These are phyloP conservation scores for Forficula auricularia DNA, from an alignment of 1,140 invertebrate genomes.

Conservation along the genomic window DNA sequence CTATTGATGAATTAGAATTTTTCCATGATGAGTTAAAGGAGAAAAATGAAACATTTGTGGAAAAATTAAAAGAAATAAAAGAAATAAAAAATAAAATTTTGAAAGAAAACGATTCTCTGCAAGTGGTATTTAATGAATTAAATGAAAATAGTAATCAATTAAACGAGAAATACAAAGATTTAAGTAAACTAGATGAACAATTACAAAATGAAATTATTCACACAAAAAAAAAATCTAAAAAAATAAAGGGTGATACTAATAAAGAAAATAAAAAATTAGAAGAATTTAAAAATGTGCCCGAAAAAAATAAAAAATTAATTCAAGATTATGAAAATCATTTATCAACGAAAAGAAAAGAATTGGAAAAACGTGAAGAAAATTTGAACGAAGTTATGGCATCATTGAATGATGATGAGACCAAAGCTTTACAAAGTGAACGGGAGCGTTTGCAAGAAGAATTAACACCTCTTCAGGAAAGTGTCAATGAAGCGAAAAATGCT, in stretches of 20 bases:
- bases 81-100: constrained; percentile 17
- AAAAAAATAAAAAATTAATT: constrained; percentile 32
- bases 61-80: constrained; percentile 17
- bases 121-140: constrained; percentile 1
- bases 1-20: constrained; percentile 15
- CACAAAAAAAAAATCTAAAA: constrained; percentile 28
- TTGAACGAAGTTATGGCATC: constrained; percentile 34
- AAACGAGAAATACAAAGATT: constrained; percentile 15
- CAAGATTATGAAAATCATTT: constrained; percentile 30
- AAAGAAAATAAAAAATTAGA: constrained; percentile 28
- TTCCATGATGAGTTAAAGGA: constrained; percentile 17
- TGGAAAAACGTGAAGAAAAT: constrained; percentile 33
- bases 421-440: constrained; percentile 4
- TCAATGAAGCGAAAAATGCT: too few relatives aligned
- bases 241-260: constrained; percentile 29
- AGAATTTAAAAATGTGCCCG: constrained; percentile 31
- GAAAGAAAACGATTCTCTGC: neutral
- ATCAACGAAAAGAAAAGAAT: constrained; percentile 19
- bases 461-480: neutral
- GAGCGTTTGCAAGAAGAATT: constrained; percentile 9
- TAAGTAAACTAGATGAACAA: constrained; percentile 12
- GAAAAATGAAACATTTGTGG: constrained; percentile 12
- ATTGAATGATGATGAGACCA: constrained; percentile 9
- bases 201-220: constrained; percentile 22
- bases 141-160: constrained; percentile 10